Conservation (phyloP, 2,113 vertebrate species). For the Pterophyllum scalare region DNA sequence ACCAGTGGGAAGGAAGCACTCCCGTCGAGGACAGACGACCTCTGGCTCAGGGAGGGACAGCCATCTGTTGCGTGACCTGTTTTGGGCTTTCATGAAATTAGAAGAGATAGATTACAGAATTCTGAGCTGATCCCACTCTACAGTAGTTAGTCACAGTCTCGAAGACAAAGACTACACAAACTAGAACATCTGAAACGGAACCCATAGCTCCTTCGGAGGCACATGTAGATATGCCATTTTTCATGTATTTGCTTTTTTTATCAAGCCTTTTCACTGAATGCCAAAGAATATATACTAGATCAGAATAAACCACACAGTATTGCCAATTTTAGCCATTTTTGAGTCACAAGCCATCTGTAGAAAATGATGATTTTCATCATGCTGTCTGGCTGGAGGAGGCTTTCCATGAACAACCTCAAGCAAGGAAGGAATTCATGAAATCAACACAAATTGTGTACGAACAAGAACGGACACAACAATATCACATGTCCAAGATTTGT, state of each 20-base stretch:
- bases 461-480: constrained; percentile 23
- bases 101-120: background rate
- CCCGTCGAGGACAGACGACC: too few relatives aligned
- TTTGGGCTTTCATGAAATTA: background rate
- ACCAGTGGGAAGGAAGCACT: too few relatives aligned
- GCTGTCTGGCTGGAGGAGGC: constrained; percentile 38
- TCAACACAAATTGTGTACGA: constrained; percentile 14
- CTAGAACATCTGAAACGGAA: background rate
- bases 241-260: constrained; percentile 8
- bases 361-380: constrained; percentile 29
- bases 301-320: background rate
- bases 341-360: constrained; percentile 61
- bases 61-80: too few relatives aligned
- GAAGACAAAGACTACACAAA: constrained; percentile 5
- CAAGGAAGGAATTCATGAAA: constrained; percentile 2
- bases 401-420: constrained; percentile 18
- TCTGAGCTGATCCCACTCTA: background rate
- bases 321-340: constrained; percentile 27
- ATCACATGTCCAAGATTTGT: constrained; percentile 38
- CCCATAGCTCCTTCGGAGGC: background rate
- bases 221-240: background rate
- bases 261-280: background rate
- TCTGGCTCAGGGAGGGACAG: too few relatives aligned
- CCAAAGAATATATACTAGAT: constrained; percentile 12
- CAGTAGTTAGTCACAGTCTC: background rate